These are phyloP conservation scores for Xestobium rufovillosum DNA, from an alignment of 2,888 invertebrate species.

Conservation along the genomic window DNA sequence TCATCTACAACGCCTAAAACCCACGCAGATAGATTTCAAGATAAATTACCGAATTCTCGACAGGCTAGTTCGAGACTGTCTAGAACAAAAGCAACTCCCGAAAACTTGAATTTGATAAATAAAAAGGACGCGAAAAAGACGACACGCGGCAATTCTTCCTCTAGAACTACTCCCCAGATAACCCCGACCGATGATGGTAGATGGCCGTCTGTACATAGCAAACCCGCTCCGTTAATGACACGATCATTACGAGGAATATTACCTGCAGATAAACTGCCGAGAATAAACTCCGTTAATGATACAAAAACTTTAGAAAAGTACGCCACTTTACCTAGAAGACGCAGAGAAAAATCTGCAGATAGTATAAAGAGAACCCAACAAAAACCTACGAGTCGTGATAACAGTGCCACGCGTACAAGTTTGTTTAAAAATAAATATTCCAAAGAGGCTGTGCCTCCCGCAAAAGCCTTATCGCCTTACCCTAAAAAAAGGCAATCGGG, in stretches of 20 bases:
- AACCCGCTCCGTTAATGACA: constrained; percentile 38
- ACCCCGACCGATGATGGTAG: constrained; percentile 63
- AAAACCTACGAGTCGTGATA: constrained; percentile 24
- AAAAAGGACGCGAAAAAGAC: constrained; percentile 22
- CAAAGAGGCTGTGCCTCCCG: constrained; percentile 23
- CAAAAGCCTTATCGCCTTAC: constrained; percentile 37
- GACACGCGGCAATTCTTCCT: constrained; percentile 22
- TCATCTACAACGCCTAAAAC: constrained; percentile 19
- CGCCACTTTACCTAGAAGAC: constrained; percentile 68
- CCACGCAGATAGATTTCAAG: constrained; percentile 26
- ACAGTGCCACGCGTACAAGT: constrained; percentile 22
- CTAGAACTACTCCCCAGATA: constrained; percentile 45
- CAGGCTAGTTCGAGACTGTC: constrained; percentile 27
- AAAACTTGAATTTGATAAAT: constrained; percentile 27
- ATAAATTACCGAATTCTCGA: constrained; percentile 41
- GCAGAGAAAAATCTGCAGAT: constrained; percentile 55
- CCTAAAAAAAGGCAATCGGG: constrained; percentile 40
- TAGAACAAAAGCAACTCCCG: constrained; percentile 32
- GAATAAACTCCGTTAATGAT: constrained; percentile 35
- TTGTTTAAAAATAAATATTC: constrained; percentile 21
- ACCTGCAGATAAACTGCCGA: constrained; percentile 35
- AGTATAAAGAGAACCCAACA: constrained; percentile 41
- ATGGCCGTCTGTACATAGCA: constrained; percentile 54
- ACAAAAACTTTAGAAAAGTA: constrained; percentile 60
- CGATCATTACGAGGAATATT: constrained; percentile 37